Base-by-base conservation (phyloP, 2,797 vertebrate species). In the Furcifer pardalis region DNA sequence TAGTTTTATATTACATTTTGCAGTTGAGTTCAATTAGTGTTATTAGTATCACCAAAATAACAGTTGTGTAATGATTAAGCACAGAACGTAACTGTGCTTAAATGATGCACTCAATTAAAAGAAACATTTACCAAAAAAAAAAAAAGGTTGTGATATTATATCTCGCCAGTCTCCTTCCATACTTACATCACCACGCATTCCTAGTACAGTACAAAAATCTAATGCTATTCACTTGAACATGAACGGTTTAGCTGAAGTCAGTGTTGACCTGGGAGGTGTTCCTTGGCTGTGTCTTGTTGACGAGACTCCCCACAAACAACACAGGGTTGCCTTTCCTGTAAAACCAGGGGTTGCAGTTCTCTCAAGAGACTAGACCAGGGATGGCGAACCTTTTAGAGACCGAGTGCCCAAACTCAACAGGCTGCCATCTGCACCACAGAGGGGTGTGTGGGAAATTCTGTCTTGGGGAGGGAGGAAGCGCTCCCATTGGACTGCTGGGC, bases 61-160 rank as follows among this genome's bases (percentile, higher is more conserved):
- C 94, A 76, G 81, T 37, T 94, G 91, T 91, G 87, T 91, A 94
- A 93, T 89, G 72, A 91, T 91, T 59, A 87, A 79, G 85, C 90
- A 79, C 89, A 87, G 75, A 90, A 95, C 89, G 91, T 87, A 92
- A 93, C 90, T 93, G 89, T 95, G 92, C 90, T 94, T 94, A 86
- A 94, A 92, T 83, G 87, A 93, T 85, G 77, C 84, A 87, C 83
- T 30, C 90, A 40, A 88, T 81, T 69, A 89, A 94, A 90, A 93
- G 89, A 92, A 77, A 85, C 87, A 30, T 15, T 56, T 60, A 63
- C 81, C 27, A 63, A n/a, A 49, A 79, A 79, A 46, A 62, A 78
- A 2, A 59, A 82, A 63, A 25, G 65, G 62, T 52, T 42, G 1
- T 5, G 42, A 44, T 25, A 65, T 46, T 40, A 23, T n/a, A 35